Base-by-base conservation (phyloP, 1,140 invertebrate genomes). In the Euura saliciscinereae region DNA sequence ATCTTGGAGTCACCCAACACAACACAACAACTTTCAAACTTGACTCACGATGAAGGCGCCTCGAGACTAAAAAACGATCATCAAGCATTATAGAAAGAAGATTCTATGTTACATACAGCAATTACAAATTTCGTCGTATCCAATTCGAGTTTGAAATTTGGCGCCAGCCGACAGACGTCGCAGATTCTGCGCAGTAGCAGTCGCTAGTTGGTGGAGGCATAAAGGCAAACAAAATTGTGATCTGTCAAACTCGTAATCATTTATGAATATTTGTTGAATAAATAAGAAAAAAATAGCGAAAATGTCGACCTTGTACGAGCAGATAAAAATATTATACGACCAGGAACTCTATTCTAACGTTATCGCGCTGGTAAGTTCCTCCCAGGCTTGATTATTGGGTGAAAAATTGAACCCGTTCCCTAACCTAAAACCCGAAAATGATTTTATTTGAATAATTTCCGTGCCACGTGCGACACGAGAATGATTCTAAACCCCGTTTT, bases 341-440 rank as follows among this genome's bases (percentile, higher is more conserved):
- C 88, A 91, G 72, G 84, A 89, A 73, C 76, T 91, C 6, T 90
- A 91, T 79, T 90, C 89, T 6, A 91, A 91, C 83, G 87, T 90
- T 44, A 84, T 89, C 69, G 79, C 87, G 74, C 78, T 91, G 78
- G 90, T 91, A 82, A 86, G 87, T 85, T 73, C 45, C 28, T 28
- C 28, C 28, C 28, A 28, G 28, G 28, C 28, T 66, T 65, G 70
- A 64, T 77, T 8, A 42, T 44, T 73, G 43, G 71, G 5, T 75
- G 64, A 65, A 69, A 42, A 66, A 69, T 68, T 13, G 45, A 64
- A 42, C 11, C n/a, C 4, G 45, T 67, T 46, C 11, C 44, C 46
- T 73, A 71, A 44, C 68, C 67, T 65, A 13, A 43, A 28, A 69
- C 43, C 8, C 7, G 28, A 65, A 69, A 66, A 71, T 66, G 43